Evolutionary conservation across 2,113 vertebrate species (phyloP).

Genomic region (Tupaia chinensis): DNA sequence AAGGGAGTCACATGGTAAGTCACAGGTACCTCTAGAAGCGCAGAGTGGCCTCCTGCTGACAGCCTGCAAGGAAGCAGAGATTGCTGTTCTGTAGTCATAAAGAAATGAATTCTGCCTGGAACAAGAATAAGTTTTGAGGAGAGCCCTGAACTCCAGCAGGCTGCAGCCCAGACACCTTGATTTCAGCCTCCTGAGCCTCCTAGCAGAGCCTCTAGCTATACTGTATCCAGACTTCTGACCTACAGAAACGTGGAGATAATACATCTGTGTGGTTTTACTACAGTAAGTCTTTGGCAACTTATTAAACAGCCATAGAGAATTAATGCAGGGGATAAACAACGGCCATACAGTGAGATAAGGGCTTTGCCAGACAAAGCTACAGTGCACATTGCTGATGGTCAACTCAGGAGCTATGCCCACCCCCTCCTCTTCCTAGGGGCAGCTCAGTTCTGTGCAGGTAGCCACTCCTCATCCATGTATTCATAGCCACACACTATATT

Average conservation of each 20-base stretch:
- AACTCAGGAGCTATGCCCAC: neutral
- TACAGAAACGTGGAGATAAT: neutral
- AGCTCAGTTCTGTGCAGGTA: neutral
- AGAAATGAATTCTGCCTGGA: neutral
- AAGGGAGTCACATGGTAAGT: rapidly evolving
- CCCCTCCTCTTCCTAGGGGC: neutral
- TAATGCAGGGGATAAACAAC: neutral
- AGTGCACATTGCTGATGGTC: neutral
- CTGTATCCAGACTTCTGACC: neutral
- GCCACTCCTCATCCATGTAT: neutral
- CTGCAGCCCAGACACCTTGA: neutral
- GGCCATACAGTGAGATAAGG: neutral
- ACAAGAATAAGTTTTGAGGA: neutral
- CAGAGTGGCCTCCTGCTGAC: neutral
- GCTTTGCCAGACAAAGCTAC: neutral
- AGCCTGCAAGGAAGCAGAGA: neutral
- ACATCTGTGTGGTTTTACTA: neutral
- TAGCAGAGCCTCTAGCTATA: neutral
- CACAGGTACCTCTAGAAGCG: neutral
- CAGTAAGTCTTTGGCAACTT: neutral
- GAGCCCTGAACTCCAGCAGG: neutral
- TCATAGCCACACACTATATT: neutral
- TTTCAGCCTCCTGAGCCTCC: neutral
- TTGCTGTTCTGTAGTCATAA: neutral
- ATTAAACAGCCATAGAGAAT: neutral